phyloP scores from a whole-genome alignment of 2,888 invertebrate genomes.

The Trissolcus brochymenae region DNA sequence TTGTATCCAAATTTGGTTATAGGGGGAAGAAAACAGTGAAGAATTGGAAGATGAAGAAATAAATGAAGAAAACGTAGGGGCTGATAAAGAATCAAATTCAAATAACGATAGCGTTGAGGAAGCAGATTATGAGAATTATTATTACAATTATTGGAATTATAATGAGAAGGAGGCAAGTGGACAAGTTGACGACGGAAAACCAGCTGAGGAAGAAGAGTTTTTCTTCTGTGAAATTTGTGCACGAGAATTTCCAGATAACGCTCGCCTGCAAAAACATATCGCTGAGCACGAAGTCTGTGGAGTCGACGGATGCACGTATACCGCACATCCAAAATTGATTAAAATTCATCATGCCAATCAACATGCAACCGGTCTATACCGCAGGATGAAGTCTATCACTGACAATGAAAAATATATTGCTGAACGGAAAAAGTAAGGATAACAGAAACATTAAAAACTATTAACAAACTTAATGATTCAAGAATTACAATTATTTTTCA shows the following conservation, averaged over 20 bases:
- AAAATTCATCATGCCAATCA: slow-evolving; percentile 89
- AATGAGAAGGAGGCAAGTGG: not conserved
- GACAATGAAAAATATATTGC: slow-evolving; percentile 91
- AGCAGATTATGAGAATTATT: slow-evolving; percentile 1
- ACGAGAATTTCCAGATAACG: slow-evolving; percentile 81
- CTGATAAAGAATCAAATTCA: slow-evolving; percentile 16
- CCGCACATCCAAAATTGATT: slow-evolving; percentile 87
- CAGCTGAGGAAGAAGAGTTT: slow-evolving; percentile 55
- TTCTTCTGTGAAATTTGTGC: slow-evolving; percentile 87
- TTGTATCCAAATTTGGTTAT: slow-evolving; percentile 3
- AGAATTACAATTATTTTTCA: not conserved
- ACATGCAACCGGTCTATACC: slow-evolving; percentile 89
- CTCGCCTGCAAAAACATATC: slow-evolving; percentile 82
- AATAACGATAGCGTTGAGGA: slow-evolving; percentile 10
- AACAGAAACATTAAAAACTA: not conserved
- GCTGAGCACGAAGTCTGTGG: slow-evolving; percentile 86
- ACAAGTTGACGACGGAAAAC: not conserved
- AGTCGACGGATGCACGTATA: slow-evolving; percentile 87
- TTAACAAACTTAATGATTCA: not conserved
- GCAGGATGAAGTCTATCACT: slow-evolving; percentile 86
- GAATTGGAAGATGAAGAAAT: slow-evolving; percentile 56
- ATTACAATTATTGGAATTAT: slow-evolving; percentile 10
- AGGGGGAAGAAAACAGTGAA: slow-evolving; percentile 57
- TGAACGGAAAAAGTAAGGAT: slow-evolving; percentile 83
- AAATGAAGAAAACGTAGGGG: slow-evolving; percentile 1